These are phyloP conservation scores for Temnothorax longispinosus DNA, from an alignment of 1,140 invertebrate species.

Conservation along the genomic window DNA sequence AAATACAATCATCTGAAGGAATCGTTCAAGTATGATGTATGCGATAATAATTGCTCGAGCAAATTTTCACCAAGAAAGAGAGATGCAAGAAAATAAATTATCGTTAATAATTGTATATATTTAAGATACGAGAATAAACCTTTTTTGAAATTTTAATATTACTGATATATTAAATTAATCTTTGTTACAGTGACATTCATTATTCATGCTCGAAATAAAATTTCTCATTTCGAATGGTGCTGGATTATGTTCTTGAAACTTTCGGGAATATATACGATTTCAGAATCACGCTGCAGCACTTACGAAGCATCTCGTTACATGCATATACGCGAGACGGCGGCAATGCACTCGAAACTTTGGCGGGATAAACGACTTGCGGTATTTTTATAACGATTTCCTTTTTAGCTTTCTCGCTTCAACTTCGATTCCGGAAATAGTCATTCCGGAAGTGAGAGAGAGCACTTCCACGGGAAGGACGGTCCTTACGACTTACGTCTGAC, in stretches of 20 bases:
- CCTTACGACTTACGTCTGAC: constrained; percentile 36
- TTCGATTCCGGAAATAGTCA: constrained; percentile 39
- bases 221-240: not conserved
- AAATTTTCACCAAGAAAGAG: not conserved
- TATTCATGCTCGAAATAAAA: constrained; percentile 27
- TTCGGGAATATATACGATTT: not conserved
- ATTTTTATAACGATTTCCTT: constrained; percentile 57
- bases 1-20: not conserved
- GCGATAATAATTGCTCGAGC: not conserved
- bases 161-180: not conserved
- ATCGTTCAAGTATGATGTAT: not conserved
- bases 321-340: constrained; percentile 14
- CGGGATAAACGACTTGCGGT: constrained; percentile 41
- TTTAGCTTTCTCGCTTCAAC: not conserved
- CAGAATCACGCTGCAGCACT: constrained; percentile 27
- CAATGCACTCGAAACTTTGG: constrained; percentile 46
- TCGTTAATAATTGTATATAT: not conserved
- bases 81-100: not conserved
- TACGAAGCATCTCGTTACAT: constrained; percentile 20
- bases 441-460: constrained; percentile 9
- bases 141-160: not conserved
- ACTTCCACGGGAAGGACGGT: too few relatives aligned
- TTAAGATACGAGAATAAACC: not conserved
- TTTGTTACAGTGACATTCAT: not conserved
- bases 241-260: constrained; percentile 9